Conservation (phyloP, 2,888 invertebrate genomes). For the Anticlea derivata region DNA sequence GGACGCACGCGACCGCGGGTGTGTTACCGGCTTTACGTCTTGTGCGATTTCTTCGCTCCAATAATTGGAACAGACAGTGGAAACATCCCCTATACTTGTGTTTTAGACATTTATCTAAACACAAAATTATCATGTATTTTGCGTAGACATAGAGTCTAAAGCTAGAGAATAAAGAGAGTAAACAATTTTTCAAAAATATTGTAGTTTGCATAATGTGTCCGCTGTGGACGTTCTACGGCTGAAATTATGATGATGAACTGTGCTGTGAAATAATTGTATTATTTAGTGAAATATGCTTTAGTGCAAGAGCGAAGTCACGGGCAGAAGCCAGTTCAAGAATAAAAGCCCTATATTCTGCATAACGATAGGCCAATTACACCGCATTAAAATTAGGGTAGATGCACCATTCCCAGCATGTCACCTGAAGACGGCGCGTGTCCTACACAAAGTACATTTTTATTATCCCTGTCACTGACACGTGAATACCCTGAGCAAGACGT, state of each 20-base stretch:
- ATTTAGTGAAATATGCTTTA: no score
- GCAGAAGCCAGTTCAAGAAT: not conserved
- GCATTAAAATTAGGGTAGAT: constrained; percentile 38
- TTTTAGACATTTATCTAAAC: not conserved
- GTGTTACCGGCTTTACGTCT: constrained; percentile 16
- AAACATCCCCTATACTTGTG: not conserved
- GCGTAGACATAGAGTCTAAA: no score
- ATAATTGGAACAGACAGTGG: not conserved
- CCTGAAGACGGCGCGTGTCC: constrained; percentile 70
- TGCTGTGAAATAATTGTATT: no score
- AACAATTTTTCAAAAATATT: no score
- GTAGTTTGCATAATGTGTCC: no score
- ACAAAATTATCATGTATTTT: no score
- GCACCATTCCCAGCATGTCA: constrained; percentile 41
- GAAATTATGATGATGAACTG: no score
- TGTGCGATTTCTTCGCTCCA: constrained; percentile 12
- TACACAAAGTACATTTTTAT: constrained; percentile 55
- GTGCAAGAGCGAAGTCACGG: no score
- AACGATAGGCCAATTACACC: constrained; percentile 12
- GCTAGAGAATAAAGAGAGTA: no score
- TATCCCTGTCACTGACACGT: constrained; percentile 60
- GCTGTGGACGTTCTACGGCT: no score
- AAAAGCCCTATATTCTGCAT: constrained; percentile 2
- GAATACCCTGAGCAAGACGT: constrained; percentile 72
- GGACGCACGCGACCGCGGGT: constrained; percentile 28